Conservation (phyloP, 2,888 invertebrate species). For the Pachydiplax longipennis region DNA sequence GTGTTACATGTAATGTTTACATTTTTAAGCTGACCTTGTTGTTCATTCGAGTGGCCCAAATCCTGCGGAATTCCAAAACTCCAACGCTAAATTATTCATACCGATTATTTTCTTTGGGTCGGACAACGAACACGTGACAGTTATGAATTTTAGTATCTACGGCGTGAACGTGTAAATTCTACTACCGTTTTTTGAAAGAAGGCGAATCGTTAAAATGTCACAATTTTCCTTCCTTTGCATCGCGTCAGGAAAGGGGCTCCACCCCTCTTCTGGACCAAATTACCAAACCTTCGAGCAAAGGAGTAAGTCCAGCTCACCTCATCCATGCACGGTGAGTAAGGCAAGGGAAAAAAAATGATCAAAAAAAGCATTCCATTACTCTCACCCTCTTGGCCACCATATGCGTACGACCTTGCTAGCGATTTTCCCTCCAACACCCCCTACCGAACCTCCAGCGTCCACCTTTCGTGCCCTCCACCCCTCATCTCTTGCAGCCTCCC, state of each 20-base stretch:
- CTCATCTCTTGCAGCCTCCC: not conserved
- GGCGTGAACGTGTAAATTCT: too few species aligned
- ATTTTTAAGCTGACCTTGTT: too few species aligned
- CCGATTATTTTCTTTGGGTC: too few species aligned
- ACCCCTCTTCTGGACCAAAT: not conserved
- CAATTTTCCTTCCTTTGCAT: constrained; percentile 49
- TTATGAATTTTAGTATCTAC: too few species aligned
- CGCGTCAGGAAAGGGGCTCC: not conserved
- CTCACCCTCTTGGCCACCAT: constrained; percentile 8
- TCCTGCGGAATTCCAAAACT: too few species aligned
- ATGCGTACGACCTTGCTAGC: constrained; percentile 26
- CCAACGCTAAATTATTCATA: too few species aligned
- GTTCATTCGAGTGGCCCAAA: too few species aligned
- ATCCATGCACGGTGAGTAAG: not conserved
- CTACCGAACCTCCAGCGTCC: not conserved
- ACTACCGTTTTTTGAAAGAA: too few species aligned
- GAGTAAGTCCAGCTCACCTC: not conserved
- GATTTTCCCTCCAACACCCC: constrained; percentile 10
- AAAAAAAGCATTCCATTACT: not conserved
- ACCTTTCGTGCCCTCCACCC: not conserved
- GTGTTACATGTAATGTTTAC: too few species aligned
- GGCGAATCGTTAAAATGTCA: constrained; percentile 7
- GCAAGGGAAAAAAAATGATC: constrained; percentile 2
- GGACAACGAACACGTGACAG: too few species aligned
- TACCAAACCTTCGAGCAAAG: not conserved